Conservation (phyloP, 2,797 vertebrate species). For the Alcedo atthis region DNA sequence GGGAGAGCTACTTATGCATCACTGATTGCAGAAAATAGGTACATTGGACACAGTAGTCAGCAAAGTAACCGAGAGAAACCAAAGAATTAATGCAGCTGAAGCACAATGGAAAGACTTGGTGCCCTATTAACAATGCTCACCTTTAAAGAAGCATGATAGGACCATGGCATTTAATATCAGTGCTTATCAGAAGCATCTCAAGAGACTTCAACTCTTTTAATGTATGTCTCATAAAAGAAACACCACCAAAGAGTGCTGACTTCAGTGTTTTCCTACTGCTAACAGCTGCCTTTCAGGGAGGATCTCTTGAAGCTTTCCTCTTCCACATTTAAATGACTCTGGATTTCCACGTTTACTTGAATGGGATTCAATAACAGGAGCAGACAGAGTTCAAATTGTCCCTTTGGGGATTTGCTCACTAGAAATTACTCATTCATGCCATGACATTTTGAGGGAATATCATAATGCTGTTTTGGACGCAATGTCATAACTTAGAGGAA, state of each 20-base stretch:
- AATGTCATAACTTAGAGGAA: slow-evolving; percentile 49
- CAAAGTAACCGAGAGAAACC: neutral
- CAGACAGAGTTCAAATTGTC: slow-evolving; percentile 54
- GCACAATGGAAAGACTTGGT: neutral
- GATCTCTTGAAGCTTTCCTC: slow-evolving; percentile 40
- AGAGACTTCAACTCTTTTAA: slow-evolving; percentile 59
- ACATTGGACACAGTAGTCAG: neutral
- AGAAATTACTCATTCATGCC: slow-evolving; percentile 51
- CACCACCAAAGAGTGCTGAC: slow-evolving; percentile 48
- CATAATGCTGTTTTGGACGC: slow-evolving; percentile 51
- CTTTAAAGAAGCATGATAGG: slow-evolving; percentile 51
- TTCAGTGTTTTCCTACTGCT: slow-evolving; percentile 57
- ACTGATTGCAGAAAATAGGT: neutral
- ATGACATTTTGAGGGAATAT: slow-evolving; percentile 44
- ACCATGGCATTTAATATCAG: slow-evolving; percentile 35
- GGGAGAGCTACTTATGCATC: neutral
- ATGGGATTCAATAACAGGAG: slow-evolving; percentile 51
- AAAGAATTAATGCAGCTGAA: slow-evolving; percentile 38
- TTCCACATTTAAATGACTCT: slow-evolving; percentile 51
- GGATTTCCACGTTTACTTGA: slow-evolving; percentile 54
- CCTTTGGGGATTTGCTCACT: slow-evolving; percentile 27
- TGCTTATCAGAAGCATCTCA: slow-evolving; percentile 60
- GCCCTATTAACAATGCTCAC: slow-evolving; percentile 54
- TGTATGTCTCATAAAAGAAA: slow-evolving; percentile 51
- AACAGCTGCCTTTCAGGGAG: slow-evolving; percentile 59